Base-by-base conservation (phyloP, 2,797 vertebrate genomes). In the Martes flavigula region DNA sequence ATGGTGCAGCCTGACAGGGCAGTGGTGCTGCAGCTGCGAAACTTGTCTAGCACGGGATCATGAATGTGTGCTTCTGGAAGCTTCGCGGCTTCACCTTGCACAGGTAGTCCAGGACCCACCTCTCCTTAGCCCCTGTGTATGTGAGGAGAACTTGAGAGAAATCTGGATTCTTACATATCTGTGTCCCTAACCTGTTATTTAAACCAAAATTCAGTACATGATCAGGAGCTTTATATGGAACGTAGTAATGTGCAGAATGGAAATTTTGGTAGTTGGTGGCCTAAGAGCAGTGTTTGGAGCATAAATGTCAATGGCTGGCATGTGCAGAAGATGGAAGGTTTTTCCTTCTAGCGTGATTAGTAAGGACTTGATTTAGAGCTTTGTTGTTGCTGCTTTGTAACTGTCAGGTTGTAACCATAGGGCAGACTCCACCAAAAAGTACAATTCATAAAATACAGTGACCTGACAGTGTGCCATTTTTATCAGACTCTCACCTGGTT, bases 1-100 rank as follows among this genome's bases (percentile, higher is more conserved):
- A 4, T 4, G 20, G 1, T 48, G 38, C 27, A 54, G 23, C 38
- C 30, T 3, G 0, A 1, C 10, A 21, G 2, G 30, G 56, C 40
- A 17, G 11, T 2, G 51, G 30, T 21, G 30, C 32, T 35, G 66
- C 82, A 23, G 48, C 4, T 35, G 75, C 58, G 15, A 15, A 9
- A 8, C n/a, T 32, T 15, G 18, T 25, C 25, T 7, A 4, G 21
- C 4, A 2, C 23, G 5, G 43, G 51, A 2, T 14, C 7, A 0
- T 32, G 32, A 68, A 18, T 17, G 3, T 58, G 64, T 21, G 20
- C 62, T 92, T 66, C 68, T 58, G 38, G 87, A 73, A 15, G 48
- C 21, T 43, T 46, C 18, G 3, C 4, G 2, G 1, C 48, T 56
- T 21, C 23, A 3, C 40, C 2, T 27, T 20, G 18, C 23, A 7